phyloP scores from a whole-genome alignment of 2,113 vertebrate genomes.

The Megaleporinus macrocephalus region DNA sequence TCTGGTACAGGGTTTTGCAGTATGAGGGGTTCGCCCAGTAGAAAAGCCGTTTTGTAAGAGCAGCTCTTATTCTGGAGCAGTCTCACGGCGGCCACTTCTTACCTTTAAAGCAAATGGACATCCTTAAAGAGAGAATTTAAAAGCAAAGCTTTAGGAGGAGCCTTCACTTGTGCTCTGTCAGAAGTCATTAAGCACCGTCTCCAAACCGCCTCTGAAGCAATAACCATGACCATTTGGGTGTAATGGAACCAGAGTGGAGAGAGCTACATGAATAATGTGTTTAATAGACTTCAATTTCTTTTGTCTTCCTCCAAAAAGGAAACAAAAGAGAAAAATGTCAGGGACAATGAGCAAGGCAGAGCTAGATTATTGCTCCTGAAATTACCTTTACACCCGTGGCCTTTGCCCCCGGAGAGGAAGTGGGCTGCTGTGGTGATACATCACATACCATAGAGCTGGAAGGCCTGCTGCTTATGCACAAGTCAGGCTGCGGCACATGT shows the following conservation, averaged over 20 bases:
- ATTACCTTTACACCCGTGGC: slow-evolving; percentile 56
- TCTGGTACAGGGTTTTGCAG: neutral
- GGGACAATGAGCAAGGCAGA: slow-evolving; percentile 48
- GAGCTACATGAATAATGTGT: slow-evolving; percentile 71
- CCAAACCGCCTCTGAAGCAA: slow-evolving; percentile 67
- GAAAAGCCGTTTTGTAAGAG: slow-evolving; percentile 8
- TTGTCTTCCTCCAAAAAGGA: slow-evolving; percentile 64
- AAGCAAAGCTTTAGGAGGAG: slow-evolving; percentile 16
- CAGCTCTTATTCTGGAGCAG: slow-evolving; percentile 21
- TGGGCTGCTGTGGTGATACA: slow-evolving; percentile 38
- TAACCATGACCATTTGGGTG: slow-evolving; percentile 67
- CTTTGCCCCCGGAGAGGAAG: slow-evolving; percentile 46
- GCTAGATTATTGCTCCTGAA: slow-evolving; percentile 61
- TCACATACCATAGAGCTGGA: slow-evolving; percentile 39
- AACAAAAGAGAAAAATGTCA: slow-evolving; percentile 58
- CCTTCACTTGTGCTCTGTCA: slow-evolving; percentile 58
- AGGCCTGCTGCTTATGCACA: slow-evolving; percentile 36
- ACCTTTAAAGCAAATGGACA: slow-evolving; percentile 6
- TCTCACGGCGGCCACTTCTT: slow-evolving; percentile 16
- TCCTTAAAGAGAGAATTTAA: slow-evolving; percentile 41
- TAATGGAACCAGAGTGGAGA: slow-evolving; percentile 57
- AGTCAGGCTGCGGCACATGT: slow-evolving; percentile 37
- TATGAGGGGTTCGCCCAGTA: neutral
- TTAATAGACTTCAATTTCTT: slow-evolving; percentile 63
- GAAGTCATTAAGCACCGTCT: slow-evolving; percentile 60